Conservation (phyloP, 2,113 vertebrate species). For the Arvicanthis niloticus region DNA sequence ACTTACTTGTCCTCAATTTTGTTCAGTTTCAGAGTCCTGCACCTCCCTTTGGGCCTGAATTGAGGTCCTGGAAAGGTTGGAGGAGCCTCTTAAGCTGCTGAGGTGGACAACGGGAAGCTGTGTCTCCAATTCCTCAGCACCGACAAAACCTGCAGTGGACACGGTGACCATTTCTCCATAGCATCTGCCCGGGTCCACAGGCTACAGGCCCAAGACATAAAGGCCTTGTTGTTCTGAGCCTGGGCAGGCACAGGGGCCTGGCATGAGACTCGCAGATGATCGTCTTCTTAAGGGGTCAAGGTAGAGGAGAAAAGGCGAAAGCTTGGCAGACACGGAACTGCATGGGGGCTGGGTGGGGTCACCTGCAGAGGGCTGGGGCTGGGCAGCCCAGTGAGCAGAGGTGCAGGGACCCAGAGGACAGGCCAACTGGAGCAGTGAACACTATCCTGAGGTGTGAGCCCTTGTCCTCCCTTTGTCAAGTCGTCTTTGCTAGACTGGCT, state of each 20-base stretch:
- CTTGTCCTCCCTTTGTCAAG: not conserved
- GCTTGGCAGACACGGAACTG: not conserved
- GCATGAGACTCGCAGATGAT: too few relatives aligned
- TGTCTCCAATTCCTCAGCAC: not conserved
- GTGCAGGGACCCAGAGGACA: not conserved
- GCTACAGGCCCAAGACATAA: not conserved
- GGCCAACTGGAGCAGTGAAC: rapidly evolving
- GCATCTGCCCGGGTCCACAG: not conserved
- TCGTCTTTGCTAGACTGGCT: not conserved
- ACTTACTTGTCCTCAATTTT: not conserved
- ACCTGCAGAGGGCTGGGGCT: not conserved
- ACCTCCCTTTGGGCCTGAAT: not conserved
- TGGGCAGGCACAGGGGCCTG: not conserved
- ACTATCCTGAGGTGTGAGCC: not conserved
- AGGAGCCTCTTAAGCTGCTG: not conserved
- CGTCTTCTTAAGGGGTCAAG: not conserved
- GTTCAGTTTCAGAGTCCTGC: not conserved
- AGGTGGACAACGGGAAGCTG: not conserved
- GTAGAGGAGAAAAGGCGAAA: not conserved
- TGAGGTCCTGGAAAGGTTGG: not conserved
- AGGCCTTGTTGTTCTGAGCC: not conserved
- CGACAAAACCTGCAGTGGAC: not conserved
- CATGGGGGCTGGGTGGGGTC: too few relatives aligned
- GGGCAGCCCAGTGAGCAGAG: not conserved
- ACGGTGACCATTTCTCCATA: not conserved